A percentile compares a stretch with the other conserved stretches of the same genome.
Conservation (phyloP, 2,888 invertebrate species). For the Dysmachus trigonus region DNA sequence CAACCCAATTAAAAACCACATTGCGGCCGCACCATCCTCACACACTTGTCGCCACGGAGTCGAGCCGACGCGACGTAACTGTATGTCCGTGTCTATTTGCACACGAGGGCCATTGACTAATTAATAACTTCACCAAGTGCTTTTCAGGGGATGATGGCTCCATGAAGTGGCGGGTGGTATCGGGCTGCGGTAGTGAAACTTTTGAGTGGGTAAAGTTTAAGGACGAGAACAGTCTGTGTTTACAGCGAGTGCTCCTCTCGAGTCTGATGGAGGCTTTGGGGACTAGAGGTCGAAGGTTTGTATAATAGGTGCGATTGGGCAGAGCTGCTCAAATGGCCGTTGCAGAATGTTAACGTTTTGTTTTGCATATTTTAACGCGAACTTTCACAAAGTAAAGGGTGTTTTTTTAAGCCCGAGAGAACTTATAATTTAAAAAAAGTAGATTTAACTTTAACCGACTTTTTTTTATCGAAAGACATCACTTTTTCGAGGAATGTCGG, state of each 20-base stretch:
- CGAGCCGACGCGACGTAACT: too few relatives aligned
- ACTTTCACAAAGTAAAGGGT: too few relatives aligned
- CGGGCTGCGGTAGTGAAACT: neutral
- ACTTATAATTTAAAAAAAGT: too few relatives aligned
- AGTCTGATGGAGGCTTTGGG: neutral
- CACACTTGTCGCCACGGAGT: neutral
- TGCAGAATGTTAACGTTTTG: too few relatives aligned
- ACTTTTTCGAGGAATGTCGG: too few relatives aligned
- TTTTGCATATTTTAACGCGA: too few relatives aligned
- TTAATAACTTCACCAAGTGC: neutral
- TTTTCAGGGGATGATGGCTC: neutral
- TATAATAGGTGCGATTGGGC: too few relatives aligned
- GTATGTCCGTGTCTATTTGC: neutral
- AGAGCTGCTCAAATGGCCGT: too few relatives aligned
- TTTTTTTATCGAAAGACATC: too few relatives aligned
- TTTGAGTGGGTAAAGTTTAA: neutral
- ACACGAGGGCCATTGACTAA: neutral
- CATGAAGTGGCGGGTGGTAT: neutral
- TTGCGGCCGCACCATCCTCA: neutral
- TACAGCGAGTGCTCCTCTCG: neutral
- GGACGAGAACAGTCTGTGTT: neutral
- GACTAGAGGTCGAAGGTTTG: neutral
- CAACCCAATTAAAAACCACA: neutral
- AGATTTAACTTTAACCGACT: too few relatives aligned
- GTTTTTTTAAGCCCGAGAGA: too few relatives aligned